Base-by-base conservation (phyloP, 2,113 vertebrate genomes). In the Xiphophorus maculatus region DNA sequence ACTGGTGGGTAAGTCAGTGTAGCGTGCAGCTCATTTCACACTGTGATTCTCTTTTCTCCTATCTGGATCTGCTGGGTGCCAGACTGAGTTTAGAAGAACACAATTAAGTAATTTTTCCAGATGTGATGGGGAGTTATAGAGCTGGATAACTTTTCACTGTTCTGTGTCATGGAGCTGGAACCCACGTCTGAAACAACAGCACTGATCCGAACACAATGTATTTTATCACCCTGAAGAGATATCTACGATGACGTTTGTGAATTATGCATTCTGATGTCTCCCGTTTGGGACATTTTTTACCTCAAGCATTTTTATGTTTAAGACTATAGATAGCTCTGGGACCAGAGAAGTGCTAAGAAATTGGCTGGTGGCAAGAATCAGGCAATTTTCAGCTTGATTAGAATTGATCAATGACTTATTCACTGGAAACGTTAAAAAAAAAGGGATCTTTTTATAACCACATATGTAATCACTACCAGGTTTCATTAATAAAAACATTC, bases 1-100 rank as follows among this genome's bases (percentile, higher is more conserved):
- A 2, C 27, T 82, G 33, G 4, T 25, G 65, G 64, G 77, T 77
- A 80, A 83, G 77, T 76, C 91, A 79, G 79, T 54, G 83, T 84
- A 88, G 87, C 82, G 63, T 86, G 77, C 69, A 84, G 68, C 88
- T 93, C 89, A 92, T 90, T 90, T 92, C 90, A 90, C 87, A 92
- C 88, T 82, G 88, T 84, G 84, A 84, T 90, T 88, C 84, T 87
- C 79, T 83, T 72, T 58, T 81, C 86, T 80, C 71, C 80, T 85
- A 89, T 92, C 86, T 73, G 76, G 86, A 89, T 86, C 88, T 90
- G 88, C 73, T 81, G 62, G 82, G 84, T 89, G 85, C 85, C 89
- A 87, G 83, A 88, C 78, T 82, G 89, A 85, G 79, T 91, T 86
- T 79, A 87, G 77, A 77, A 67, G 82, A 86, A 91, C 84, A 84